A percentile compares a stretch with the other conserved stretches of the same genome.
These are phyloP conservation scores for Paragorgia papillata DNA, from an alignment of 92 coral and sea anemone genomes.

Conservation along the genomic window DNA sequence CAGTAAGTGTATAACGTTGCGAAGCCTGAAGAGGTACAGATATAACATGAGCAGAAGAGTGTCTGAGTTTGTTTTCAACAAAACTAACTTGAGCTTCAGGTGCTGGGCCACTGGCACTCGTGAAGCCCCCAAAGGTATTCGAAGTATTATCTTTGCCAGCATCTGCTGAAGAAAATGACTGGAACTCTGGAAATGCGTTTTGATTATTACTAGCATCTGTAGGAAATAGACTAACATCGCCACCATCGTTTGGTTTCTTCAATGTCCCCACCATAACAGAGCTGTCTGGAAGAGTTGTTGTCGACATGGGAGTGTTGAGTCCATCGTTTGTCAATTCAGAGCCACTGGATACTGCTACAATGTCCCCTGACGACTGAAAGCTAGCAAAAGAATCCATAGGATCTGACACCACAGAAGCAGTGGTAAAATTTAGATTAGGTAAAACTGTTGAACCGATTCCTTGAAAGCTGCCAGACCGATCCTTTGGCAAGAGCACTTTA, in stretches of 20 bases:
- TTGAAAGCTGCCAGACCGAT: not conserved
- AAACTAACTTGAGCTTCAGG: not conserved
- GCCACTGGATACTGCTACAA: not conserved
- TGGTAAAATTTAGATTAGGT: not conserved
- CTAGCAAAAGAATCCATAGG: not conserved
- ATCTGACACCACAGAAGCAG: not conserved
- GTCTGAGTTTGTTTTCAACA: slow-evolving; percentile 4
- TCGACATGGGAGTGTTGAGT: not conserved
- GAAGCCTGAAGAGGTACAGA: slow-evolving; percentile 84
- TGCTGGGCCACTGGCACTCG: not conserved
- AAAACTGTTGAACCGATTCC: not conserved
- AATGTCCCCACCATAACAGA: not conserved
- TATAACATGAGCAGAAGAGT: slow-evolving; percentile 53
- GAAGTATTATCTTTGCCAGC: not conserved
- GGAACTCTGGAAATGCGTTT: not conserved
- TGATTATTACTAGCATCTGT: not conserved
- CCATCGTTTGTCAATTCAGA: not conserved
- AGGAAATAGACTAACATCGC: not conserved
- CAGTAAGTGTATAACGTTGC: slow-evolving; percentile 82
- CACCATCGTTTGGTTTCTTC: not conserved
- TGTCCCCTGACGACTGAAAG: not conserved
- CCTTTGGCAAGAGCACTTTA: slow-evolving; percentile 42
- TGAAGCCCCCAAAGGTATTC: not conserved
- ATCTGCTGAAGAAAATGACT: not conserved
- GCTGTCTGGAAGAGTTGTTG: not conserved